These are phyloP conservation scores for Drosophila prosaltans DNA, from an alignment of 1,140 invertebrate species.

Conservation along the genomic window DNA sequence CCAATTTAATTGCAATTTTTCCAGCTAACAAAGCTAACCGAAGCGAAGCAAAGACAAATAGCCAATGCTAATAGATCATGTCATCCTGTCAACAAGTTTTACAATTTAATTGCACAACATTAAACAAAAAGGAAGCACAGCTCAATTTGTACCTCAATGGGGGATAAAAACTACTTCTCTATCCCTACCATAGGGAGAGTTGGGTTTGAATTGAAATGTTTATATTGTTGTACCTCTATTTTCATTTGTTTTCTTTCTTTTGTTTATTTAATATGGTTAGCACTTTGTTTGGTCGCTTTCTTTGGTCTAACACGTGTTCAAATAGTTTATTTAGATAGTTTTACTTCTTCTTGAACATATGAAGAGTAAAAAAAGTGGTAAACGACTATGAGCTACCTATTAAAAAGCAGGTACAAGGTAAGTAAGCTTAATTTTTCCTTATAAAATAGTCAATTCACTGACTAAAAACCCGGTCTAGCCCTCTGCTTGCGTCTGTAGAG, in stretches of 20 bases:
- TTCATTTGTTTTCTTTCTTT: background rate
- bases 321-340: background rate
- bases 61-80: slow-evolving; percentile 77
- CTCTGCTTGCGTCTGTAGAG: too few relatives aligned
- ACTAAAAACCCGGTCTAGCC: too few relatives aligned
- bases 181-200: too few relatives aligned
- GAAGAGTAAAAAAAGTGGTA: background rate
- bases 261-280: background rate
- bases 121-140: slow-evolving; percentile 29
- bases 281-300: background rate
- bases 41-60: slow-evolving; percentile 65
- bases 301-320: background rate
- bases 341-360: background rate
- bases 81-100: slow-evolving; percentile 74
- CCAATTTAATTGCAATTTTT: slow-evolving; percentile 77
- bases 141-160: slow-evolving; percentile 30
- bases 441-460: too few relatives aligned
- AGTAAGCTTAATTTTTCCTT: too few relatives aligned
- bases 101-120: slow-evolving; percentile 64
- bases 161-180: too few relatives aligned
- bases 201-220: background rate
- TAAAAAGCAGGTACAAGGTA: background rate
- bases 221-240: background rate
- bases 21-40: slow-evolving; percentile 13
- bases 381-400: background rate